Conservation (phyloP, 2,113 vertebrate species). For the Carassius carassius region DNA sequence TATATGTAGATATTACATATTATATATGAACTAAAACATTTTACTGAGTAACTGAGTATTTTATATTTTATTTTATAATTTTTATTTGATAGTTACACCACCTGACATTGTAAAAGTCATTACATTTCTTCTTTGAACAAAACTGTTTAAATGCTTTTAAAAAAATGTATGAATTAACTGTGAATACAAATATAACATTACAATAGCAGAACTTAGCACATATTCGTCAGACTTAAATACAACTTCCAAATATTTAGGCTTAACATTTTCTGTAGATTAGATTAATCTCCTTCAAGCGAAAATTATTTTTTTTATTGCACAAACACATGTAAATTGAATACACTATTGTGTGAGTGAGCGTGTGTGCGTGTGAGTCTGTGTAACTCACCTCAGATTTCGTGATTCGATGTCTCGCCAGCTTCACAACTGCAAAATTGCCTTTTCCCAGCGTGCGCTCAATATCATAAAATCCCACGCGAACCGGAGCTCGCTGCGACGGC, state of each 20-base stretch:
- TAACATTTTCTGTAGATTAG: not conserved
- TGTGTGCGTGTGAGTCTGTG: not conserved
- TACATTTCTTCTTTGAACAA: not conserved
- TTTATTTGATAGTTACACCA: not conserved
- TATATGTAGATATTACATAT: not conserved
- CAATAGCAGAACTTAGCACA: not conserved
- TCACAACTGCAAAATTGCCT: slow-evolving; percentile 96
- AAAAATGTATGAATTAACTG: not conserved
- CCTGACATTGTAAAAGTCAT: not conserved
- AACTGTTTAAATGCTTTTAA: not conserved
- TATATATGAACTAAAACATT: not conserved
- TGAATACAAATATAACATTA: not conserved
- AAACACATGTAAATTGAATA: not conserved
- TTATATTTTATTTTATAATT: not conserved
- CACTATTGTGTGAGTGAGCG: not conserved
- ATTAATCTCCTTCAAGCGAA: not conserved
- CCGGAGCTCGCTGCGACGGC: slow-evolving; percentile 83
- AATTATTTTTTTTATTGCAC: not conserved
- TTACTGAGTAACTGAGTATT: not conserved
- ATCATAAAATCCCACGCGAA: slow-evolving; percentile 96
- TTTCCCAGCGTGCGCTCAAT: slow-evolving; percentile 96
- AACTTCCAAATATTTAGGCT: not conserved
- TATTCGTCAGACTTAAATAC: not conserved
- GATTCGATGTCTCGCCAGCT: slow-evolving; percentile 94
- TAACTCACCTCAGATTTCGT: slow-evolving; percentile 94